Evolutionary conservation across 1,140 invertebrate genomes (phyloP).

Genomic region (Aphaenogaster rudis): DNA sequence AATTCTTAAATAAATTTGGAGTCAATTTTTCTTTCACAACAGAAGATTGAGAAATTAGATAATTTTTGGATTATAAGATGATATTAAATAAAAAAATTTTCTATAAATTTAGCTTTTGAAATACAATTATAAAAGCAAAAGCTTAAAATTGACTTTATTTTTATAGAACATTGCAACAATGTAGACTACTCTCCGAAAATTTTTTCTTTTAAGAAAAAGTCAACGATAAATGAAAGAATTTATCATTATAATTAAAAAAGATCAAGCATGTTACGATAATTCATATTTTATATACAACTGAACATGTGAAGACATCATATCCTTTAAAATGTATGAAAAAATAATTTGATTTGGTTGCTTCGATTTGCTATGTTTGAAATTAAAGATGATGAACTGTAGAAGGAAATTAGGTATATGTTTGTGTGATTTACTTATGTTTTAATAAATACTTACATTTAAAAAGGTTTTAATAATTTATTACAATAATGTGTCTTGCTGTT

Average conservation of each 20-base stretch:
- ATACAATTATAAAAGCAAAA: background rate
- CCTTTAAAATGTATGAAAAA: background rate
- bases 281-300: background rate
- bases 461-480: background rate
- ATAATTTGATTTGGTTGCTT: background rate
- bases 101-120: background rate
- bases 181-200: background rate
- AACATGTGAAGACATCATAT: background rate
- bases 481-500: conserved; percentile 78
- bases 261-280: background rate
- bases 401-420: background rate
- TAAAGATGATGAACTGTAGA: background rate
- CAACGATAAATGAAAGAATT: background rate
- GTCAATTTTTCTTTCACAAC: background rate
- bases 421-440: background rate
- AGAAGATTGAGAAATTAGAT: background rate
- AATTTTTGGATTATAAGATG: background rate
- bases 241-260: background rate
- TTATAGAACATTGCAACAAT: background rate
- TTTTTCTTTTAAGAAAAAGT: background rate
- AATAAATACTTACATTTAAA: background rate
- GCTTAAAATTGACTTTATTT: background rate
- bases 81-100: background rate
- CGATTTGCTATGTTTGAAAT: background rate
- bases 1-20: background rate